Percentiles rank a stretch among this genome's conserved stretches.
phyloP scores from a whole-genome alignment of 2,797 vertebrate genomes.

The Channallabes apus region DNA sequence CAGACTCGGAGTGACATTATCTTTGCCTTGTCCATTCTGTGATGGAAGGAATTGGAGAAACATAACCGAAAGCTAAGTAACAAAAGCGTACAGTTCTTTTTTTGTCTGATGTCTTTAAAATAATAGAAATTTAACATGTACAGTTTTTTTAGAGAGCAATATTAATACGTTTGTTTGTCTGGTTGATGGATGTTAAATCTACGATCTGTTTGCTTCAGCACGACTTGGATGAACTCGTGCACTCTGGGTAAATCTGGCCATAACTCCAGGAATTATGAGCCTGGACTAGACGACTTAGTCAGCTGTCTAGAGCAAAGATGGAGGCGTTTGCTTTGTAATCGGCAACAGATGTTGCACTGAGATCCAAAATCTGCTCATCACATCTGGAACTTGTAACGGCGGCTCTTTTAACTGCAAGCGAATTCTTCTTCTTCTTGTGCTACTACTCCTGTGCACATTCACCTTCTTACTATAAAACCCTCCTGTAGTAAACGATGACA shows the following conservation, averaged over 20 bases:
- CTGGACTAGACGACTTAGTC: slow-evolving; percentile 31
- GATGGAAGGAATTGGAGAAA: not conserved
- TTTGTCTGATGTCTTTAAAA: not conserved
- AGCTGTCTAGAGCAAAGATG: slow-evolving; percentile 20
- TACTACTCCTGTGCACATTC: not conserved
- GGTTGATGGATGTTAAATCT: not conserved
- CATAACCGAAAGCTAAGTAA: not conserved
- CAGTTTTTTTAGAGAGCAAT: not conserved
- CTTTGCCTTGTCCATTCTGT: not conserved
- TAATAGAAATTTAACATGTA: not conserved
- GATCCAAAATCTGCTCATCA: slow-evolving; percentile 18
- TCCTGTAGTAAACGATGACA: not conserved
- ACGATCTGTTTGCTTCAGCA: not conserved
- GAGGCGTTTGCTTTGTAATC: slow-evolving; percentile 35
- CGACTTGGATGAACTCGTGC: slow-evolving; percentile 8
- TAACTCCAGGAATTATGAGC: slow-evolving; percentile 31
- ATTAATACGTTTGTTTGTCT: not conserved
- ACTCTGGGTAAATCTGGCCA: slow-evolving; percentile 1
- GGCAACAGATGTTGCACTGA: slow-evolving; percentile 30
- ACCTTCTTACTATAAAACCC: not conserved
- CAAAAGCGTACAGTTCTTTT: not conserved
- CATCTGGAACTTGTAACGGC: slow-evolving; percentile 2
- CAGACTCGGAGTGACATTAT: not conserved
- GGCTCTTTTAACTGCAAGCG: not conserved
- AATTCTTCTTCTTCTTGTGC: not conserved